Percentiles rank a stretch among this genome's conserved stretches.
Evolutionary conservation across 2,797 vertebrate species (phyloP).

Genomic region (Ibycter americanus): DNA sequence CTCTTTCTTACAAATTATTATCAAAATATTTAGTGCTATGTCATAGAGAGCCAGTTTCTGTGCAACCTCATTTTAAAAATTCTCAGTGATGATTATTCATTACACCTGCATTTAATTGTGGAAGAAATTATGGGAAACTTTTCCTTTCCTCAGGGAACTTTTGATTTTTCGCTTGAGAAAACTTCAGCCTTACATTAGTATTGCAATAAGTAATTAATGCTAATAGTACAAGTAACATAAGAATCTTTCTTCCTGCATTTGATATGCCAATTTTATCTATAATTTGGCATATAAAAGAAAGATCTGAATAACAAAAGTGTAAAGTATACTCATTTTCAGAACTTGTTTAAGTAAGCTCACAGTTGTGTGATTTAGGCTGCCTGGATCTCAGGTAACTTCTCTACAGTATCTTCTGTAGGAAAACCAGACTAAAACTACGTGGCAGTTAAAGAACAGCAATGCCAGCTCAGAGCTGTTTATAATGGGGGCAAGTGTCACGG

Average conservation of each 20-base stretch:
- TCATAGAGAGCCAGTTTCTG: accelerated
- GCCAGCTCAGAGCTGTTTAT: neutral
- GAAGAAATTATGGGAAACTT: neutral
- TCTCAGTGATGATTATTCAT: neutral
- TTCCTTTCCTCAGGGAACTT: neutral
- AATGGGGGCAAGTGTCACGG: neutral
- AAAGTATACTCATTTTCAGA: neutral
- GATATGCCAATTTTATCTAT: neutral
- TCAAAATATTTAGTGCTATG: neutral
- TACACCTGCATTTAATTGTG: neutral
- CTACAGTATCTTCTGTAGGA: neutral
- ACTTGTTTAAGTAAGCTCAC: neutral
- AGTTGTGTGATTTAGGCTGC: neutral
- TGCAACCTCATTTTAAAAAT: neutral
- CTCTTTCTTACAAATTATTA: neutral
- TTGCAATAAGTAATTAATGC: neutral
- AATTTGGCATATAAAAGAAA: neutral
- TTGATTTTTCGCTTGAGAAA: neutral
- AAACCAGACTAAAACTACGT: neutral
- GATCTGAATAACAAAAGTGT: neutral
- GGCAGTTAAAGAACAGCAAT: neutral
- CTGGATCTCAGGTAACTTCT: neutral
- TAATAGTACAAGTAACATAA: neutral
- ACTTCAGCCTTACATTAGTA: neutral
- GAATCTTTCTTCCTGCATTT: neutral